phyloP scores from a whole-genome alignment of 2,113 vertebrate genomes.

The Sebastes schlegelii region DNA sequence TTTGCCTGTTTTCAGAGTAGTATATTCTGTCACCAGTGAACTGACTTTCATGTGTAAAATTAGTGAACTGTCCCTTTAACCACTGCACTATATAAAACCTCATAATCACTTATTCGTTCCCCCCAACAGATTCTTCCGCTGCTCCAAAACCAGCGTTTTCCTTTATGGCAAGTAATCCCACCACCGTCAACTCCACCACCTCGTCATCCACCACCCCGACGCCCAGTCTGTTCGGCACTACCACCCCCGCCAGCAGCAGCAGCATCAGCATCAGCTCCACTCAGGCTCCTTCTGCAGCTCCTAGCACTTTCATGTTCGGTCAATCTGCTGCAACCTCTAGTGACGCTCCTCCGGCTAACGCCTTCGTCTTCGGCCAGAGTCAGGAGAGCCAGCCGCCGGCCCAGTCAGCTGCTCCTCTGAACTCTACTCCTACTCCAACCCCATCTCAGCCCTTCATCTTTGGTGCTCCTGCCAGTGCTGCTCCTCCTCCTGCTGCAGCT shows the following conservation, averaged over 20 bases:
- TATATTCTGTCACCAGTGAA: neutral
- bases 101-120: neutral
- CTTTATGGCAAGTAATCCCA: constrained; percentile 86
- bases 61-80: neutral
- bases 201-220: constrained; percentile 73
- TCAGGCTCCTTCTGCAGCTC: constrained; percentile 57
- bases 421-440: constrained; percentile 67
- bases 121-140: constrained; percentile 80
- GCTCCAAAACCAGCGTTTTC: constrained; percentile 87
- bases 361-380: constrained; percentile 89
- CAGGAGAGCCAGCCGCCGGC: constrained; percentile 86
- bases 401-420: constrained; percentile 71
- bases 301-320: constrained; percentile 88
- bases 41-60: neutral
- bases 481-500: constrained; percentile 46
- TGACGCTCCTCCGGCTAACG: constrained; percentile 83
- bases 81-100: neutral
- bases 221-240: constrained; percentile 83
- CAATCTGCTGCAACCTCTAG: constrained; percentile 81
- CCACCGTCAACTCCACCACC: constrained; percentile 70
- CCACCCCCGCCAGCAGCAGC: constrained; percentile 8
- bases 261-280: constrained; percentile 77
- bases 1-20: neutral
- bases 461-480: constrained; percentile 78
- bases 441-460: constrained; percentile 88